phyloP scores from a whole-genome alignment of 2,797 vertebrate species.

The Lacerta viridis region DNA sequence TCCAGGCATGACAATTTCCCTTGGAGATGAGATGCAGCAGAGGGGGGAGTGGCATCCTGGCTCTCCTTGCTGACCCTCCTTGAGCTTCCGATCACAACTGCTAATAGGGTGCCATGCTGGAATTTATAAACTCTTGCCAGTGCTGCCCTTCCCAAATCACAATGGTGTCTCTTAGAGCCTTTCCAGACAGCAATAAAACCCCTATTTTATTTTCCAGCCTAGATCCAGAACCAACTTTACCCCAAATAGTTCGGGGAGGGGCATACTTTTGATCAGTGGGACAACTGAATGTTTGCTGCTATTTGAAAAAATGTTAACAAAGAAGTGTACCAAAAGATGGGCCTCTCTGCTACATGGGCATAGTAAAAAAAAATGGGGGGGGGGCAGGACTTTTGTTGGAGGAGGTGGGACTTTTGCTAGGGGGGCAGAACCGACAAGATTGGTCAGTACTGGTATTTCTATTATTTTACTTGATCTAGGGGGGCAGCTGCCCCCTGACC shows the following conservation, averaged over 20 bases:
- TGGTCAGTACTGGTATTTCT: too few species aligned
- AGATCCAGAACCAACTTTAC: neutral
- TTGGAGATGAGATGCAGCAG: neutral
- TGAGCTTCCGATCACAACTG: neutral
- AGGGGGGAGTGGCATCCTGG: too few species aligned
- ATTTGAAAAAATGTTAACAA: neutral
- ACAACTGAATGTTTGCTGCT: neutral
- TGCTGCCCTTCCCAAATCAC: neutral
- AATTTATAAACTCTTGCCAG: neutral
- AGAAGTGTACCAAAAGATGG: neutral
- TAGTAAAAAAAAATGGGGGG: too few species aligned
- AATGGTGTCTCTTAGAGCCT: neutral
- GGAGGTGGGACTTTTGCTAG: too few species aligned
- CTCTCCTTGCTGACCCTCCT: neutral
- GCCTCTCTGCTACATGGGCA: neutral
- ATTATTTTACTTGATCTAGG: too few species aligned
- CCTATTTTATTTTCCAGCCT: neutral
- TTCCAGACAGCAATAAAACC: neutral
- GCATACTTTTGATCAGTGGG: neutral
- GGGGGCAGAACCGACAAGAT: too few species aligned
- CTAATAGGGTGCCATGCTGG: neutral
- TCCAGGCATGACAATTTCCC: slow-evolving; percentile 18
- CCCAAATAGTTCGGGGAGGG: neutral
- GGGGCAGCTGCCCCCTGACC: too few species aligned
- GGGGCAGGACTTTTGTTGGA: too few species aligned